phyloP scores from a whole-genome alignment of 2,113 vertebrate species.

The Salvelinus alpinus region DNA sequence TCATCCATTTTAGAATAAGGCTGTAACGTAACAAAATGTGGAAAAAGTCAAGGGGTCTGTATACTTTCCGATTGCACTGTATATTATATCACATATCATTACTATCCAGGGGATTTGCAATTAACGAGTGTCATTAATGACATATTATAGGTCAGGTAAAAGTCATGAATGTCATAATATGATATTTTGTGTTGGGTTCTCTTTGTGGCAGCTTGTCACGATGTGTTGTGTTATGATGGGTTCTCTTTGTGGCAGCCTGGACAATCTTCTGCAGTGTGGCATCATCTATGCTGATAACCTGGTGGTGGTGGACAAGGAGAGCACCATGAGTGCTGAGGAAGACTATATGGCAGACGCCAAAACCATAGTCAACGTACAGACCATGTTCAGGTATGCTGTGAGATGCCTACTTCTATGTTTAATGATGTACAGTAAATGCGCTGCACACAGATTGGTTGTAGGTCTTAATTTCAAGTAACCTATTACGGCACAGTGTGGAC shows the following conservation, averaged over 20 bases:
- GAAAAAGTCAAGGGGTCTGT: no score
- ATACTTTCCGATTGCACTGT: no score
- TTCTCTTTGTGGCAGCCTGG: conserved; percentile 78
- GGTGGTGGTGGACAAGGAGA: conserved; percentile 98
- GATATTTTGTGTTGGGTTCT: no score
- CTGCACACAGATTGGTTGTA: neutral
- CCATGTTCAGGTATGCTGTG: conserved; percentile 87
- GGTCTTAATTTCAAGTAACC: neutral
- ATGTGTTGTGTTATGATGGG: no score
- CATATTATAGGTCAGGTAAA: neutral
- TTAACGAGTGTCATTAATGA: neutral
- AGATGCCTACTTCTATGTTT: neutral
- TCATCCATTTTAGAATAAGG: no score
- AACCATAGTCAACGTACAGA: conserved; percentile 97
- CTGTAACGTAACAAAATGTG: no score
- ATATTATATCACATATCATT: neutral
- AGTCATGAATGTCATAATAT: no score
- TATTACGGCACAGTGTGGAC: no score
- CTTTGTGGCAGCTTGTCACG: no score
- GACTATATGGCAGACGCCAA: conserved; percentile 99
- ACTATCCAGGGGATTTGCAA: neutral
- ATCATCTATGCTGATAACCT: conserved; percentile 96
- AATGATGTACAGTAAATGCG: no score
- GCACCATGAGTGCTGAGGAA: conserved; percentile 96
- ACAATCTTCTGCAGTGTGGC: conserved; percentile 93